phyloP scores from a whole-genome alignment of 2,888 invertebrate species.

The Agrilus biguttatus region DNA sequence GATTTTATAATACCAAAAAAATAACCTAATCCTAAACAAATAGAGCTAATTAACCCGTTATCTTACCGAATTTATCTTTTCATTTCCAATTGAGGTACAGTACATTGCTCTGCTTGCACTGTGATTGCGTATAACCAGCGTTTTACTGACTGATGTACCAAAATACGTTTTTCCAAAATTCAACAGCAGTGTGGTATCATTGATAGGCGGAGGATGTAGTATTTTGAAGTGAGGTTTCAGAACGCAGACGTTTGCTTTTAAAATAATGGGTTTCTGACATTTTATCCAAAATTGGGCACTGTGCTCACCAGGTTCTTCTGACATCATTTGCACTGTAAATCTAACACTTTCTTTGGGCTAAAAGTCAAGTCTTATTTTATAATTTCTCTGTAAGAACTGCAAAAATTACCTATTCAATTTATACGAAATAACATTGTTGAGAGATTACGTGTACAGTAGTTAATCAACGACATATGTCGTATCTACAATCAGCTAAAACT shows the following conservation, averaged over 20 bases:
- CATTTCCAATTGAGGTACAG: constrained; percentile 25
- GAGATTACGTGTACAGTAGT: too few relatives aligned
- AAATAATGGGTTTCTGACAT: constrained; percentile 20
- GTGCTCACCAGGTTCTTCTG: constrained; percentile 24
- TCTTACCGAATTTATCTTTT: constrained; percentile 21
- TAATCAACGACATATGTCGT: too few relatives aligned
- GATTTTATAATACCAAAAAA: too few relatives aligned
- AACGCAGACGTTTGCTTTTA: constrained; percentile 20
- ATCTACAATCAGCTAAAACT: too few relatives aligned
- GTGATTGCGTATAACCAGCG: constrained; percentile 27
- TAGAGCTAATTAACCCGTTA: too few relatives aligned
- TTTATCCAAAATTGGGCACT: constrained; percentile 33
- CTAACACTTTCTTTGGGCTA: constrained; percentile 14
- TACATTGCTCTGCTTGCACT: constrained; percentile 29
- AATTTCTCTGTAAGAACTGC: neutral
- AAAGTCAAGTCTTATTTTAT: constrained; percentile 5
- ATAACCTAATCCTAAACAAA: too few relatives aligned
- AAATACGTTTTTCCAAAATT: constrained; percentile 29
- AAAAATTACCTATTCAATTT: too few relatives aligned
- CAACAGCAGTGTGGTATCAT: constrained; percentile 26
- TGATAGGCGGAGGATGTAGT: constrained; percentile 24
- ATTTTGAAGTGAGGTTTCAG: constrained; percentile 25
- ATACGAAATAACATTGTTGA: too few relatives aligned
- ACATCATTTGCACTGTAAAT: constrained; percentile 26
- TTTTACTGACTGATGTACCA: constrained; percentile 23